Evolutionary conservation across 2,888 invertebrate species (phyloP).

Genomic region (Harpalus rubripes): DNA sequence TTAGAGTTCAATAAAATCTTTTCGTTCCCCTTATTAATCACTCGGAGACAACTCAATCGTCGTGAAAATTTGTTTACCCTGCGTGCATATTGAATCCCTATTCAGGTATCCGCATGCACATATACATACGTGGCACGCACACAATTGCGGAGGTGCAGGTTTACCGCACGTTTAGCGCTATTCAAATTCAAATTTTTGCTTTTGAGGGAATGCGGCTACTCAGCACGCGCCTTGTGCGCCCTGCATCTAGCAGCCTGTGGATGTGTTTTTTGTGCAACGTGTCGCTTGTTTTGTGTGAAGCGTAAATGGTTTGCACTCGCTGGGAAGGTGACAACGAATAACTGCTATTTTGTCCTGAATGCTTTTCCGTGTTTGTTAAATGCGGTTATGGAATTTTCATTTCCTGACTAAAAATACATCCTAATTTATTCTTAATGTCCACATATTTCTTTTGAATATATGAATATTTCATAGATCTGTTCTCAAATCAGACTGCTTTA

Average conservation of each 20-base stretch:
- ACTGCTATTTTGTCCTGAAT: constrained; percentile 55
- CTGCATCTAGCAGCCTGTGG: constrained; percentile 12
- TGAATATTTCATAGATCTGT: not conserved
- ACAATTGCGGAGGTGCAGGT: constrained; percentile 56
- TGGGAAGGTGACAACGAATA: constrained; percentile 52
- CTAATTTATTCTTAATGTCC: not conserved
- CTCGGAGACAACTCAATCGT: constrained; percentile 13
- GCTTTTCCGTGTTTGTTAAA: constrained; percentile 56
- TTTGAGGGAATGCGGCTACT: constrained; percentile 64
- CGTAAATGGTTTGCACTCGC: constrained; percentile 56
- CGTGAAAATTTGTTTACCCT: constrained; percentile 25
- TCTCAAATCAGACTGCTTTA: too few species aligned
- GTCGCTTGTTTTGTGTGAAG: constrained; percentile 54
- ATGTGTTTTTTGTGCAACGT: constrained; percentile 51
- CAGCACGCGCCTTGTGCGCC: constrained; percentile 60
- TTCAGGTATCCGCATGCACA: not conserved
- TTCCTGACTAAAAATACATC: not conserved
- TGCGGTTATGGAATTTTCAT: constrained; percentile 46
- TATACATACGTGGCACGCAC: constrained; percentile 25
- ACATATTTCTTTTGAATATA: not conserved
- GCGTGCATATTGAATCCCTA: constrained; percentile 24
- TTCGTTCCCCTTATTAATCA: not conserved
- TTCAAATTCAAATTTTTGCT: constrained; percentile 67
- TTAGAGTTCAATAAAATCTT: not conserved
- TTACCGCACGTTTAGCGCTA: constrained; percentile 64